These are phyloP conservation scores for Sebastolobus altivelis DNA, from an alignment of 2,797 vertebrate genomes.

Conservation along the genomic window DNA sequence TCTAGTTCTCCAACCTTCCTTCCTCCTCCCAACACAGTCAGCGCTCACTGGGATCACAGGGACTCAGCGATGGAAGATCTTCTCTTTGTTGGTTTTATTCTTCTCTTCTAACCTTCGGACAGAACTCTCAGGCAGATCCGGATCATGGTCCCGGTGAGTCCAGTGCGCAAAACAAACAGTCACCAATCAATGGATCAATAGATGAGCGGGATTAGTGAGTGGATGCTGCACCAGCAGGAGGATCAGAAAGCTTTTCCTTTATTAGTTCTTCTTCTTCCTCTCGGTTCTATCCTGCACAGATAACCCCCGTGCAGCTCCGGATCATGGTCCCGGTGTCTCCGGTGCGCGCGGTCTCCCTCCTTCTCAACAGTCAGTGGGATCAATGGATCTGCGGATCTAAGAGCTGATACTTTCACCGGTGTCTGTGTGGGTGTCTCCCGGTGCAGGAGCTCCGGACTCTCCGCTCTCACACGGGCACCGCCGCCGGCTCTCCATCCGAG, in stretches of 20 bases:
- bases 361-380: conserved; percentile 34
- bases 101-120: conserved; percentile 36
- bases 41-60: conserved; percentile 21
- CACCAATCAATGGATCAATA: conserved; percentile 23
- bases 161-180: conserved; percentile 11
- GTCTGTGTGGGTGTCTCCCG: conserved; percentile 2
- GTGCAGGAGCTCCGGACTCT: conserved; percentile 53
- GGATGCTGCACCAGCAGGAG: not conserved
- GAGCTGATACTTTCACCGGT: conserved; percentile 21
- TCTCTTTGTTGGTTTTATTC: not conserved
- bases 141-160: conserved; percentile 54
- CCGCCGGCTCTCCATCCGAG: conserved; percentile 50
- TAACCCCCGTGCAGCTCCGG: conserved; percentile 78
- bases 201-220: not conserved
- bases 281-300: conserved; percentile 31
- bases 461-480: conserved; percentile 46
- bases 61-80: conserved; percentile 1
- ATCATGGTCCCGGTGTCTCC: conserved; percentile 81
- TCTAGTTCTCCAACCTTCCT: conserved; percentile 23
- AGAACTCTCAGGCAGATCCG: conserved; percentile 49
- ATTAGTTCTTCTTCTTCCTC: not conserved
- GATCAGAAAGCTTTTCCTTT: not conserved
- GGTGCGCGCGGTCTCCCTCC: conserved; percentile 32
- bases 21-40: conserved; percentile 1
- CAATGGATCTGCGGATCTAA: conserved; percentile 2